Evolutionary conservation across 2,888 invertebrate genomes (phyloP).

Genomic region (Furcula furcula): DNA sequence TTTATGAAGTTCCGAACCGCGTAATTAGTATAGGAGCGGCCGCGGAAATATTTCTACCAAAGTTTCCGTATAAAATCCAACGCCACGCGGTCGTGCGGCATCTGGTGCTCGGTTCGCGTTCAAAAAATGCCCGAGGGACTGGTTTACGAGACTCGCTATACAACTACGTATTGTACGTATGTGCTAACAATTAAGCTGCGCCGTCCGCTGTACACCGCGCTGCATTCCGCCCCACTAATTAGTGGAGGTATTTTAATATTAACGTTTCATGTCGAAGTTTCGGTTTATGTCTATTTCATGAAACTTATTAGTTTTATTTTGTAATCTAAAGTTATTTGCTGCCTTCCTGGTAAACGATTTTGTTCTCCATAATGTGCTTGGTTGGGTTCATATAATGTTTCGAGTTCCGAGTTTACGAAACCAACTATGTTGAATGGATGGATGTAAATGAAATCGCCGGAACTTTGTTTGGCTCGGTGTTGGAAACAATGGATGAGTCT

Average conservation of each 20-base stretch:
- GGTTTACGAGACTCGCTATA: conserved; percentile 34
- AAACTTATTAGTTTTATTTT: conserved; percentile 30
- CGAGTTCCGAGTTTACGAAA: conserved; percentile 34
- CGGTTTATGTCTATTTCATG: conserved; percentile 38
- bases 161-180: conserved; percentile 19
- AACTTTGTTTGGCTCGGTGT: conserved; percentile 50
- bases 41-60: conserved; percentile 26
- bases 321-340: conserved; percentile 19
- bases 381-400: conserved; percentile 27
- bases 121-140: conserved; percentile 37
- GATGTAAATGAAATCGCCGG: conserved; percentile 56
- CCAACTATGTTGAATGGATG: conserved; percentile 36
- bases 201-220: conserved; percentile 21
- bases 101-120: conserved; percentile 19
- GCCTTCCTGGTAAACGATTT: conserved; percentile 25
- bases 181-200: conserved; percentile 37
- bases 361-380: conserved; percentile 18
- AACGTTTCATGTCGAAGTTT: conserved; percentile 30
- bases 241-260: conserved; percentile 37
- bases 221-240: conserved; percentile 43
- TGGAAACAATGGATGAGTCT: conserved; percentile 54
- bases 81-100: conserved; percentile 23
- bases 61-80: conserved; percentile 19
- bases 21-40: conserved; percentile 9
- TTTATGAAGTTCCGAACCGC: conserved; percentile 31